Conservation (phyloP, 2,797 vertebrate genomes). For the Hapalemur alaotrensis region DNA sequence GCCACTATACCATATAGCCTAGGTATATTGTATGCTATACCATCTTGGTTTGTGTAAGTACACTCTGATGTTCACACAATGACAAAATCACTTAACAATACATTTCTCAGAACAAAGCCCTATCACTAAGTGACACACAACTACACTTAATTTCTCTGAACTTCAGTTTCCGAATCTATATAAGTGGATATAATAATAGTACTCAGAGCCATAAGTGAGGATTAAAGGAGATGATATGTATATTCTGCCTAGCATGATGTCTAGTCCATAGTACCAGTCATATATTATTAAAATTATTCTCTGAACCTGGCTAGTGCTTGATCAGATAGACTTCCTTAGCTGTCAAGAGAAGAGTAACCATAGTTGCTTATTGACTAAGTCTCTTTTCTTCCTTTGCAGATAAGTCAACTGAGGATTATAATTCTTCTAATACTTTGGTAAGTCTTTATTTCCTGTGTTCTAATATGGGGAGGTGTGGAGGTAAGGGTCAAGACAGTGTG, state of each 20-base stretch:
- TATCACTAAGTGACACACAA: background rate
- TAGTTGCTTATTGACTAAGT: slow-evolving; percentile 40
- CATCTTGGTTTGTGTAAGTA: background rate
- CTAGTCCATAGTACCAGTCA: background rate
- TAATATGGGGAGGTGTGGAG: background rate
- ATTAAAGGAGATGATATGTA: background rate
- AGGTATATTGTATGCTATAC: background rate
- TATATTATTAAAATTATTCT: background rate
- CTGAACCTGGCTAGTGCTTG: background rate
- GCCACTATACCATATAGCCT: background rate
- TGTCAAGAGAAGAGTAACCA: background rate
- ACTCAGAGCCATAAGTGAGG: background rate
- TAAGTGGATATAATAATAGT: background rate
- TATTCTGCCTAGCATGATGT: background rate
- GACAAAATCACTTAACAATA: background rate
- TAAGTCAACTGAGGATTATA: slow-evolving; percentile 92
- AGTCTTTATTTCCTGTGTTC: slow-evolving; percentile 74
- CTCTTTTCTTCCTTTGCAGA: slow-evolving; percentile 85
- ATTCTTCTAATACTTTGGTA: slow-evolving; percentile 90
- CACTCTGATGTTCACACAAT: background rate
- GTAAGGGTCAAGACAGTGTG: background rate
- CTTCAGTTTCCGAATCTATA: background rate
- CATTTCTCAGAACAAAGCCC: background rate
- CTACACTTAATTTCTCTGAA: slow-evolving; percentile 15
- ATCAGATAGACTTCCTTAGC: background rate